Conservation (phyloP, 2,888 invertebrate species). For the Hemithea aestivaria region DNA sequence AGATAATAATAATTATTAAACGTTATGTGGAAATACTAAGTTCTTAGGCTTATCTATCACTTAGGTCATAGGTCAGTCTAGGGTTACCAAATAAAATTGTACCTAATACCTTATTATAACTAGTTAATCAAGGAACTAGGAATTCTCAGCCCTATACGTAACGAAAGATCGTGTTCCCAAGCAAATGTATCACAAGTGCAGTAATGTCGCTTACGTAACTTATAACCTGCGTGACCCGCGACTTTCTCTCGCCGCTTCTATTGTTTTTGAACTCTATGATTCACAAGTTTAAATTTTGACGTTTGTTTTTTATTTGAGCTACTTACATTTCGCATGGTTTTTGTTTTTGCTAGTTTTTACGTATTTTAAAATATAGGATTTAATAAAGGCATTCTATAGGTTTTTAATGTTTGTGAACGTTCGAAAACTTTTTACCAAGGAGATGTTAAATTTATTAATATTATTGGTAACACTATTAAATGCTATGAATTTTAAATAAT, state of each 20-base stretch:
- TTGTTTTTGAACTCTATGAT: slow-evolving; percentile 21
- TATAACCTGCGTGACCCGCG: slow-evolving; percentile 29
- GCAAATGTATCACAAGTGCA: slow-evolving; percentile 13
- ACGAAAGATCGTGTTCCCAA: slow-evolving; percentile 33
- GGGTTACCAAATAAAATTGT: too few relatives aligned
- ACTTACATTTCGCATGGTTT: background rate
- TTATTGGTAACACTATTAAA: too few relatives aligned
- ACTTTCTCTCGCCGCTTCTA: slow-evolving; percentile 24
- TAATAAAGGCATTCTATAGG: too few relatives aligned
- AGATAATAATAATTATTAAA: background rate
- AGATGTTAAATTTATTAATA: too few relatives aligned
- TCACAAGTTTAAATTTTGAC: slow-evolving; percentile 18
- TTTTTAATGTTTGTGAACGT: too few relatives aligned
- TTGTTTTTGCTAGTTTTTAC: background rate
- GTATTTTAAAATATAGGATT: background rate
- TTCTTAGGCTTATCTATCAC: too few relatives aligned
- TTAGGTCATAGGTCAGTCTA: too few relatives aligned
- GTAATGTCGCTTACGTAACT: slow-evolving; percentile 39
- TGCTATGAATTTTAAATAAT: too few relatives aligned
- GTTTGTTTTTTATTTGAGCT: background rate
- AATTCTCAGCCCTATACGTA: slow-evolving; percentile 8
- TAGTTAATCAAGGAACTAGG: background rate
- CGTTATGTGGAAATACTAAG: slow-evolving; percentile 1
- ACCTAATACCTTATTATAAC: too few relatives aligned
- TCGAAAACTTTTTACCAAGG: too few relatives aligned